Base-by-base conservation (phyloP, 2,797 vertebrate species). In the Catostomus latipinnis region DNA sequence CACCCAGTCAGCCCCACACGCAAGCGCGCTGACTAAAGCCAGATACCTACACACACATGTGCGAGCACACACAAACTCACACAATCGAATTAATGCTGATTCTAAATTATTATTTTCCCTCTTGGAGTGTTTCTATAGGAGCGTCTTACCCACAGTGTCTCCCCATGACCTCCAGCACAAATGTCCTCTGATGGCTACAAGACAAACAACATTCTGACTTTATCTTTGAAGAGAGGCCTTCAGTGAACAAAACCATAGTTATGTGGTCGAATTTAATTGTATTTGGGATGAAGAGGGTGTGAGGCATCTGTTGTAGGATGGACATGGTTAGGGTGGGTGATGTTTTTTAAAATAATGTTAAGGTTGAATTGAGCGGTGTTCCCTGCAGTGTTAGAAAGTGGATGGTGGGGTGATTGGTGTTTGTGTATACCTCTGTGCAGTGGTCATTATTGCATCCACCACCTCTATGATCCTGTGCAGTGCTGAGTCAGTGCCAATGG, bases 81-180 rank as follows among this genome's bases (percentile, higher is more conserved):
- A 74, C 14, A 60, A 73, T 16, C 34, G n/a, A 62, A 45, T 66
- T 48, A 46, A 12, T 60, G 13, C 9, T 6, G 54, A 14, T 46
- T 69, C 54, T 6, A 4, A 14, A 11, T 12, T 57, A 61, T 8
- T 1, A 13, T 1, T 14, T 13, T 12, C 0, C 22, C 34, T 34
- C 34, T 34, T 34, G 34, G 34, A 34, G 18, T 34, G 61, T 45
- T 69, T 18, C 14, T 16, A 43, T 2, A 18, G 2, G 0, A 54
- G 34, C 61, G 1, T 68, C 95, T 68, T 89, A 98, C 97, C 97
- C 97, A 1, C 97, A 98, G 87, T 98, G 96, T 9, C 97, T 93
- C 0, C 97, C 97, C 97, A 98, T 98, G 77, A 98, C 97, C 81
- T 98, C 97, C 89, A 98, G 88, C 79, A 98, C 96, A 68, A 98